Percentiles rank a stretch among this genome's conserved stretches.
Conservation (phyloP, 1,140 invertebrate genomes). For the Drosophila nigrodunni region DNA sequence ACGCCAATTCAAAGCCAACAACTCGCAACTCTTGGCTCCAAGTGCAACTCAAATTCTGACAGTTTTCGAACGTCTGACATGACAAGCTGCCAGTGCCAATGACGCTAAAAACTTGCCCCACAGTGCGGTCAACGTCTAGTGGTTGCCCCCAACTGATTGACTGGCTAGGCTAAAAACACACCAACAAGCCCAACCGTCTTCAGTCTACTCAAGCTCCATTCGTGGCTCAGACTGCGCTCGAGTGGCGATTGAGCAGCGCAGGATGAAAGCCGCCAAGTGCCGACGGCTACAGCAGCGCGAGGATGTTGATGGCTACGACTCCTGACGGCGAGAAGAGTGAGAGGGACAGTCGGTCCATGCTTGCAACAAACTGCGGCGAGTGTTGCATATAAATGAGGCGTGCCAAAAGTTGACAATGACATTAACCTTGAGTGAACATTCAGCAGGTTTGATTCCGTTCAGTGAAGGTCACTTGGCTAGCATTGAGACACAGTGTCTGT, state of each 20-base stretch:
- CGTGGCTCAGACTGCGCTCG: constrained; percentile 10
- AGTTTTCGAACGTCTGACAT: constrained; percentile 74
- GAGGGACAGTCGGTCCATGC: constrained; percentile 3
- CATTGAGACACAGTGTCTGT: background rate
- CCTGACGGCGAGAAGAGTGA: constrained; percentile 6
- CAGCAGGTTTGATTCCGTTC: constrained; percentile 20
- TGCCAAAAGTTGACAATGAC: constrained; percentile 77
- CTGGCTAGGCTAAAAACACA: constrained; percentile 26
- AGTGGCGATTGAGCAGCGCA: constrained; percentile 49
- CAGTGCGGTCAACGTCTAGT: constrained; percentile 20
- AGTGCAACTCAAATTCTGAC: constrained; percentile 68
- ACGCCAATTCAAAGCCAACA: constrained; percentile 21
- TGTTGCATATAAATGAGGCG: constrained; percentile 74
- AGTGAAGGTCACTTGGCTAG: constrained; percentile 9
- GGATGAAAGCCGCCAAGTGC: constrained; percentile 52
- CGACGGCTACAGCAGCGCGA: constrained; percentile 40
- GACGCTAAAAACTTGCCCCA: constrained; percentile 69
- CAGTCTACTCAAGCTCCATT: constrained; percentile 10
- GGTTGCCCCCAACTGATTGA: constrained; percentile 49
- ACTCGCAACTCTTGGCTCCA: constrained; percentile 29
- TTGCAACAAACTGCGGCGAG: constrained; percentile 9
- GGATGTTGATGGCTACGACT: constrained; percentile 30
- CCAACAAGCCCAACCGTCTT: background rate
- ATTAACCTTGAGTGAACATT: constrained; percentile 69
- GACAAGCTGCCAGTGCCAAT: constrained; percentile 72